Evolutionary conservation across 1,140 invertebrate species (phyloP).

Genomic region (Lethrus apterus): DNA sequence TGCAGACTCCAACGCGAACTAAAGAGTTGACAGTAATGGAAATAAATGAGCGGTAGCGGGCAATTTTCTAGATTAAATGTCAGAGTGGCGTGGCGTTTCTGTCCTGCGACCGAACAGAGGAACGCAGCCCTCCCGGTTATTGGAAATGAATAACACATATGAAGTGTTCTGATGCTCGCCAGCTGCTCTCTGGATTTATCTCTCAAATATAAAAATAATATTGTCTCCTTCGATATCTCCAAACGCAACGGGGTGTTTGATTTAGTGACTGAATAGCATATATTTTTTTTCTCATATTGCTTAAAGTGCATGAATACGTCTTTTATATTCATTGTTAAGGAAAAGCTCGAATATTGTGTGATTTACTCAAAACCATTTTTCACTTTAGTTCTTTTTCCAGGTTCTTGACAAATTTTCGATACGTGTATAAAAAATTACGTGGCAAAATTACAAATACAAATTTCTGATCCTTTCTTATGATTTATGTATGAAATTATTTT

Average conservation of each 20-base stretch:
- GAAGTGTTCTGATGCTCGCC: constrained; percentile 28
- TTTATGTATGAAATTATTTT: too few relatives aligned
- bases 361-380: too few relatives aligned
- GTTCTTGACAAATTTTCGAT: too few relatives aligned
- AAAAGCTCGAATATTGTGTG: too few relatives aligned
- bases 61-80: constrained; percentile 50
- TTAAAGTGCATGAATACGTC: too few relatives aligned
- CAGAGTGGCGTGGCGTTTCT: constrained; percentile 37
- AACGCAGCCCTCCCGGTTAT: constrained; percentile 11
- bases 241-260: neutral
- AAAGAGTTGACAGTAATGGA: constrained; percentile 49
- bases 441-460: too few relatives aligned
- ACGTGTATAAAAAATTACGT: too few relatives aligned
- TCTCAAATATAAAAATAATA: constrained; percentile 35
- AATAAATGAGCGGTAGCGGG: constrained; percentile 45
- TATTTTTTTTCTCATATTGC: constrained; percentile 3
- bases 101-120: constrained; percentile 20
- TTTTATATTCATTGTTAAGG: too few relatives aligned
- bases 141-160: constrained; percentile 28
- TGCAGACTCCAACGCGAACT: constrained; percentile 29
- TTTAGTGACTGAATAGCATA: neutral
- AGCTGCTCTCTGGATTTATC: constrained; percentile 33
- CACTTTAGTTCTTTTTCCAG: too few relatives aligned
- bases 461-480: constrained; percentile 18
- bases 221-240: constrained; percentile 29